Conservation (phyloP, 2,888 invertebrate species). For the Epinotia bilunana region DNA sequence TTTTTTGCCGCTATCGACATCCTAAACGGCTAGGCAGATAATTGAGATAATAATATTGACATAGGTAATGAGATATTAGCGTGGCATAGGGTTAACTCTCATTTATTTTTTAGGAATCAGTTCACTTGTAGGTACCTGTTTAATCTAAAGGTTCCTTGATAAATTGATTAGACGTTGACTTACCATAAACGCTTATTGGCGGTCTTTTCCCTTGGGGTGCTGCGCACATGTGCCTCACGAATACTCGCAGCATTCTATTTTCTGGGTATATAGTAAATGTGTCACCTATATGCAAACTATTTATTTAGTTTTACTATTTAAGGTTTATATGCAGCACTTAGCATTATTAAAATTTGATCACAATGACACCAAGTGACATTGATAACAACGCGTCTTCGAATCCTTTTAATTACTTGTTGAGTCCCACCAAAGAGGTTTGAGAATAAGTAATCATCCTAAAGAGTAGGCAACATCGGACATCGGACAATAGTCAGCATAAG, state of each 20-base stretch:
- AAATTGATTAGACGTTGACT: conserved; percentile 45
- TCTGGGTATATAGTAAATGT: neutral
- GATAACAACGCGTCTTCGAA: neutral
- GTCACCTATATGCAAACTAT: neutral
- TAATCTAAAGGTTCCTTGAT: neutral
- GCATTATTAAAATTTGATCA: neutral
- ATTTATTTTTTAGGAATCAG: neutral
- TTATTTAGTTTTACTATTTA: neutral
- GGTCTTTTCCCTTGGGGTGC: conserved; percentile 52
- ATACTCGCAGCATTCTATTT: conserved; percentile 55
- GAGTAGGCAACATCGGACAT: too few species aligned
- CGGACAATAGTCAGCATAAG: too few species aligned
- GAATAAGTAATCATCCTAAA: too few species aligned
- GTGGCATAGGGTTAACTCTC: too few species aligned
- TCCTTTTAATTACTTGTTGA: too few species aligned
- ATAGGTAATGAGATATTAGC: too few species aligned
- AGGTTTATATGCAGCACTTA: neutral
- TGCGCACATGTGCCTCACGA: conserved; percentile 56
- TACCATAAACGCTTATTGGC: conserved; percentile 70
- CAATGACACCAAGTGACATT: conserved; percentile 4
- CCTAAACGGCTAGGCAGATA: too few species aligned
- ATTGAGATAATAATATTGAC: too few species aligned
- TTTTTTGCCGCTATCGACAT: too few species aligned
- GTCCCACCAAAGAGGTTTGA: too few species aligned
- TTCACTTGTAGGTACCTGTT: neutral